These are phyloP conservation scores for Heterodera schachtii DNA, from an alignment of 1,140 invertebrate genomes.

Conservation along the genomic window DNA sequence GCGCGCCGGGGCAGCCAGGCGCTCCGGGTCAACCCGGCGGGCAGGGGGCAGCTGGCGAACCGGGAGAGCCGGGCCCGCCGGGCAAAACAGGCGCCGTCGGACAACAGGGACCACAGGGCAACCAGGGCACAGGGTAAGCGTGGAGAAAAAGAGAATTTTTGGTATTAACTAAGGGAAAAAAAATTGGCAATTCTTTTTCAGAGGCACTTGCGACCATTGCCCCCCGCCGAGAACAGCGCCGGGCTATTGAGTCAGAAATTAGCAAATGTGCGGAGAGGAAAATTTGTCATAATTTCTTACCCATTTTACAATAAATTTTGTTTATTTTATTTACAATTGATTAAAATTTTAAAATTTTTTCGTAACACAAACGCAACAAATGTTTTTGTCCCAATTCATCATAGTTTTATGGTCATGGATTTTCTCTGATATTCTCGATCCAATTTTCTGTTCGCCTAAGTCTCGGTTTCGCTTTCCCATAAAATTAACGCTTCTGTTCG, in stretches of 20 bases:
- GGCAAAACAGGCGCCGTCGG: background rate
- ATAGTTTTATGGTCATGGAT: too few relatives aligned
- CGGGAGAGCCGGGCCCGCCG: background rate
- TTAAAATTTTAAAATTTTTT: too few relatives aligned
- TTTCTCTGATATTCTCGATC: too few relatives aligned
- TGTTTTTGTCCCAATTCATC: too few relatives aligned
- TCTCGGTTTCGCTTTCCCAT: too few relatives aligned
- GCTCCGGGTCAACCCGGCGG: constrained; percentile 14
- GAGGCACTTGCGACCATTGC: constrained; percentile 25
- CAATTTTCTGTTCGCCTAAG: too few relatives aligned
- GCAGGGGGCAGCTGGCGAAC: constrained; percentile 4
- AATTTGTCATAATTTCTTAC: background rate
- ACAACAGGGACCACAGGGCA: constrained; percentile 21
- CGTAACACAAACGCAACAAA: too few relatives aligned
- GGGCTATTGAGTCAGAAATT: constrained; percentile 1
- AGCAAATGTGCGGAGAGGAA: background rate
- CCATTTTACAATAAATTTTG: too few relatives aligned
- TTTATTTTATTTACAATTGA: too few relatives aligned
- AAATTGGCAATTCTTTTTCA: constrained; percentile 8
- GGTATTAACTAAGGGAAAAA: too few relatives aligned
- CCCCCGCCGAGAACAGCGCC: constrained; percentile 24
- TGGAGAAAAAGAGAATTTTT: too few relatives aligned
- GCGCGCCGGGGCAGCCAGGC: constrained; percentile 13
- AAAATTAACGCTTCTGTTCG: too few relatives aligned
- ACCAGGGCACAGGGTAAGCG: constrained; percentile 11